These are phyloP conservation scores for Siderastrea siderea DNA, from an alignment of 92 coral and sea anemone genomes.

Conservation along the genomic window DNA sequence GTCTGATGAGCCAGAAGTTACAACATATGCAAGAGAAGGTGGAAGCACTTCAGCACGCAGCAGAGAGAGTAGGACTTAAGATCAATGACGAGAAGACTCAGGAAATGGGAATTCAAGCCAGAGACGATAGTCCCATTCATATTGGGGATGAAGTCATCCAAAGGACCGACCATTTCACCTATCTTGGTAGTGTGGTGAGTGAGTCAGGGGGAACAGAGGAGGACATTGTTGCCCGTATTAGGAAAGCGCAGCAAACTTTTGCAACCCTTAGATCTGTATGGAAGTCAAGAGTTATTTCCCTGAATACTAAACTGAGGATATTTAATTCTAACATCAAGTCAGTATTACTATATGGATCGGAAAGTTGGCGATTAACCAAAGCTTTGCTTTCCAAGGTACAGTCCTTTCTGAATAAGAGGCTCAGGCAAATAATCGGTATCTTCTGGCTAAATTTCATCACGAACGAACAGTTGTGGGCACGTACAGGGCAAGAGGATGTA, in stretches of 20 bases:
- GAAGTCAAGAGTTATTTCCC: slow-evolving; percentile 16
- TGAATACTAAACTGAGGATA: slow-evolving; percentile 18
- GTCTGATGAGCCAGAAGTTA: background rate
- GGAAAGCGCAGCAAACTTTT: slow-evolving; percentile 15
- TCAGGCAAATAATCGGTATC: background rate
- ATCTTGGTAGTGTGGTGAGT: background rate
- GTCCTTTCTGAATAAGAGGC: background rate
- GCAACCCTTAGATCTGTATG: slow-evolving; percentile 5
- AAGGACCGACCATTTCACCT: background rate
- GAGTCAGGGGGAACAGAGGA: background rate
- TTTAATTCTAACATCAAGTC: slow-evolving; percentile 31
- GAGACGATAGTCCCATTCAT: background rate
- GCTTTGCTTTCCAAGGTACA: background rate
- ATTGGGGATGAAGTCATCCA: background rate
- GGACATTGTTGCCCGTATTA: background rate
- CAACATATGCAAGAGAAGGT: background rate
- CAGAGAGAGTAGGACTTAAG: background rate
- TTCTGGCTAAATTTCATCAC: background rate
- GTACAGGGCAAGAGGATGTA: background rate
- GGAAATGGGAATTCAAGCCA: background rate
- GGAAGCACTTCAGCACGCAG: background rate
- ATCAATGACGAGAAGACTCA: background rate
- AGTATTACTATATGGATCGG: slow-evolving; percentile 36
- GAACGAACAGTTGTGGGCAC: background rate
- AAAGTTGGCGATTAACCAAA: slow-evolving; percentile 34